phyloP scores from a whole-genome alignment of 2,888 invertebrate genomes.

The Apocheima hispidaria region DNA sequence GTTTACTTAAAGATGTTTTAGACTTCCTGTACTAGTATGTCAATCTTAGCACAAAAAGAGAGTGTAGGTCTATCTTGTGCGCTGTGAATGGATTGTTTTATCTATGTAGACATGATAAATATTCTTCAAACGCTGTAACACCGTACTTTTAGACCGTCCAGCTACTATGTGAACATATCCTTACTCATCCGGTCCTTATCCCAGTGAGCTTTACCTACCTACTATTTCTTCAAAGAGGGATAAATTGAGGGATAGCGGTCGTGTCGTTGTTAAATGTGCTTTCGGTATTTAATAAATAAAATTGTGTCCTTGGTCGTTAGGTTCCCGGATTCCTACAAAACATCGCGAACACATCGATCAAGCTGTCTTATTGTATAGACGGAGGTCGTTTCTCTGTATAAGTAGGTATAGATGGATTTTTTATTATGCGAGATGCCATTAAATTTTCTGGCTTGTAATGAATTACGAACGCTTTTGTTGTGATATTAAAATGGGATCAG shows the following conservation, averaged over 20 bases:
- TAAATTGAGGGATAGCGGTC: conserved; percentile 34
- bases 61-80: too few relatives aligned
- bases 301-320: conserved; percentile 63
- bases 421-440: conserved; percentile 67
- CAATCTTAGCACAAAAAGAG: too few relatives aligned
- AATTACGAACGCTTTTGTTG: conserved; percentile 52
- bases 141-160: background rate
- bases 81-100: too few relatives aligned
- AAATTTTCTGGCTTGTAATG: conserved; percentile 60
- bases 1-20: background rate
- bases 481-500: conserved; percentile 23
- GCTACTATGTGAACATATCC: background rate
- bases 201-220: conserved; percentile 13
- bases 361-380: conserved; percentile 75
- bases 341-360: conserved; percentile 77
- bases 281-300: conserved; percentile 61
- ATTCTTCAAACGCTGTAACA: background rate
- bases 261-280: conserved; percentile 43
- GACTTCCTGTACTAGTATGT: too few relatives aligned
- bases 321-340: conserved; percentile 66
- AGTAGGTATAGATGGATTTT: conserved; percentile 61
- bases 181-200: conserved; percentile 13
- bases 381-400: conserved; percentile 63
- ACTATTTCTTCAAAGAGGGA: conserved; percentile 30
- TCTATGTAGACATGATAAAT: background rate